Base-by-base conservation (phyloP, 2,113 vertebrate species). In the Leiothrix lutea region DNA sequence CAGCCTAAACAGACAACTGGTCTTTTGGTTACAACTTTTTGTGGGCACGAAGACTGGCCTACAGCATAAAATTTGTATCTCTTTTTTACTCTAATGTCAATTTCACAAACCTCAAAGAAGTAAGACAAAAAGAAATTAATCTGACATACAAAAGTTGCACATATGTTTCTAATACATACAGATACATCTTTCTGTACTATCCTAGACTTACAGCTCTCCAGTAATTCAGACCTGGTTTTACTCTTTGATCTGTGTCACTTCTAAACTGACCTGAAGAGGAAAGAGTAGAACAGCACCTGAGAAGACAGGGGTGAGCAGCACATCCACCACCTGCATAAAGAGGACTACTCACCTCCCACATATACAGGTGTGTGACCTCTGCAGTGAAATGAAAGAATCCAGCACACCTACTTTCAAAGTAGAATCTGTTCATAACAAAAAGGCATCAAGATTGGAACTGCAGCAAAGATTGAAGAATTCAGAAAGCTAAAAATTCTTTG, bases 1-100 rank as follows among this genome's bases (percentile, higher is more conserved):
- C 7, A 74, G n/a, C 31, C n/a, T 70, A 88, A 81, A 70, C 0
- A 0, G 25, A 60, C 5, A 60, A 66, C 3, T 4, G 0, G 8
- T 44, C 35, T 71, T 74, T 40, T 8, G 2, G 29, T 60, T 72
- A 77, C 65, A 87, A 61, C 16, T 42, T 26, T 24, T 42, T 66
- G 11, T 45, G n/a, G 50, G 26, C 69, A 83, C 7, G 48, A 16
- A 50, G 45, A 60, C 26, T 35, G n/a, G 11, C 10, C 66, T 18
- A 50, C 9, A 64, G 16, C 16, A 73, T 50, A 23, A 74, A 74
- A 73, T 7, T 33, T 65, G 2, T 11, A 47, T 48, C 20, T 56
- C 35, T 62, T 71, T 48, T 64, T 72, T 36, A 58, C 20, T 64
- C 89, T 9, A 26, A 80, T 44, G n/a, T 47, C 54, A 80, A 61